These are phyloP conservation scores for Macrosoma leucophasiata DNA, from an alignment of 2,888 invertebrate genomes.

Conservation along the genomic window DNA sequence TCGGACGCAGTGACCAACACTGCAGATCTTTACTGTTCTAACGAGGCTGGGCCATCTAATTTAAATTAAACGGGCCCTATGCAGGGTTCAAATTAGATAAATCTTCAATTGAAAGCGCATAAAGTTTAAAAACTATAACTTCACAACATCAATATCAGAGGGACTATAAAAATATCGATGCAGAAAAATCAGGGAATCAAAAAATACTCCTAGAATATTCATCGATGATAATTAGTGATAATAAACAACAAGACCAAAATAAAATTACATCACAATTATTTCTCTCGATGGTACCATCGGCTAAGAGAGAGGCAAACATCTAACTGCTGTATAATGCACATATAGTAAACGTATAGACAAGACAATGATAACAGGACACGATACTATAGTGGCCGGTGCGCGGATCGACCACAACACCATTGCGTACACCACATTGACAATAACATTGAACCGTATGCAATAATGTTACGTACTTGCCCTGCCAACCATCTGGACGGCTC, in stretches of 20 bases:
- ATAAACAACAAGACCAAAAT: slow-evolving; percentile 70
- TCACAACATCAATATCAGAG: slow-evolving; percentile 71
- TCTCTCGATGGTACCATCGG: slow-evolving; percentile 58
- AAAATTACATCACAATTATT: slow-evolving; percentile 65
- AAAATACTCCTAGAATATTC: slow-evolving; percentile 61
- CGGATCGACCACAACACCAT: slow-evolving; percentile 37
- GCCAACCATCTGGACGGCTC: slow-evolving; percentile 99
- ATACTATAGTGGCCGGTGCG: slow-evolving; percentile 38
- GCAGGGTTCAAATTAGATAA: slow-evolving; percentile 49
- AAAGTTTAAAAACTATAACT: slow-evolving; percentile 54
- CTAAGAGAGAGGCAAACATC: slow-evolving; percentile 72
- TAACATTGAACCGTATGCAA: slow-evolving; percentile 57
- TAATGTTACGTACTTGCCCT: slow-evolving; percentile 95
- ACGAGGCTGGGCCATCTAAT: slow-evolving; percentile 66
- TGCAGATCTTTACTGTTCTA: slow-evolving; percentile 62
- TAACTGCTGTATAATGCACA: slow-evolving; percentile 72
- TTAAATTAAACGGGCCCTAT: slow-evolving; percentile 58
- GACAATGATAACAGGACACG: slow-evolving; percentile 70
- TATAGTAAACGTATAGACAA: slow-evolving; percentile 65
- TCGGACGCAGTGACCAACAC: slow-evolving; percentile 56
- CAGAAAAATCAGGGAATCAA: slow-evolving; percentile 62
- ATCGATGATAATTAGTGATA: slow-evolving; percentile 35
- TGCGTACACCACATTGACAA: slow-evolving; percentile 66
- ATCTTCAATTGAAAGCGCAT: slow-evolving; percentile 45
- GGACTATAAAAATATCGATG: slow-evolving; percentile 69